Conservation (phyloP, 2,888 invertebrate genomes). For the Drosophila bunnanda region DNA sequence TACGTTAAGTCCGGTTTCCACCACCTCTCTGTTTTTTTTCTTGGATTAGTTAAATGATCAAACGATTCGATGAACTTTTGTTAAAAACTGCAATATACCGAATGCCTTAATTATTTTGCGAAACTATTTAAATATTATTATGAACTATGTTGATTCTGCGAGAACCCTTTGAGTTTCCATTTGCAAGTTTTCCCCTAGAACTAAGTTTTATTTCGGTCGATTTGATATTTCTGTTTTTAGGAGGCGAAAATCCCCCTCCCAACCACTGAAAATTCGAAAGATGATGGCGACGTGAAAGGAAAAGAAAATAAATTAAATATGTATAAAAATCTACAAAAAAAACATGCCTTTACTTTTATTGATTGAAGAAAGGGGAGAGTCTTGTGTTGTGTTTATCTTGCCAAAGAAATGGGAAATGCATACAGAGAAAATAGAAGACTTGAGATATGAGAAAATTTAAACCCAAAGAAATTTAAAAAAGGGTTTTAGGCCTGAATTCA, state of each 20-base stretch:
- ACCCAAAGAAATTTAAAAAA: neutral
- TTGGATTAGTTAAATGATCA: constrained; percentile 38
- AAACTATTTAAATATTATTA: constrained; percentile 17
- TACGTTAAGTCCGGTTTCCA: constrained; percentile 51
- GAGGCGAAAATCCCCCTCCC: constrained; percentile 37
- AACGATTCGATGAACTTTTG: constrained; percentile 54
- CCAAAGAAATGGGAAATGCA: constrained; percentile 25
- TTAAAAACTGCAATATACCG: constrained; percentile 45
- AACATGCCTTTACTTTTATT: constrained; percentile 31
- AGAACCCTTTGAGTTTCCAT: constrained; percentile 32
- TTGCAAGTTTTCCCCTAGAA: constrained; percentile 49
- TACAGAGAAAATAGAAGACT: neutral
- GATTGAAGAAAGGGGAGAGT: constrained; percentile 22
- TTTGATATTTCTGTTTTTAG: constrained; percentile 72
- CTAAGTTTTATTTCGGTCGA: constrained; percentile 70
- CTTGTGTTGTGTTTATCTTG: constrained; percentile 40
- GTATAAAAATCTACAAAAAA: constrained; percentile 60
- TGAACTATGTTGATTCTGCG: constrained; percentile 43
- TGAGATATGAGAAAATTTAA: neutral
- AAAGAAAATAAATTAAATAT: constrained; percentile 69
- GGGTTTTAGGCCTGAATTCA: neutral
- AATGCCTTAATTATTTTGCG: constrained; percentile 47
- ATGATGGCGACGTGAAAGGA: constrained; percentile 47
- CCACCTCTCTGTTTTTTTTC: constrained; percentile 35
- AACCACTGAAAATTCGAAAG: constrained; percentile 32